A percentile compares a stretch with the other conserved stretches of the same genome.
Conservation (phyloP, 1,140 invertebrate species). For the Eumaeus atala region DNA sequence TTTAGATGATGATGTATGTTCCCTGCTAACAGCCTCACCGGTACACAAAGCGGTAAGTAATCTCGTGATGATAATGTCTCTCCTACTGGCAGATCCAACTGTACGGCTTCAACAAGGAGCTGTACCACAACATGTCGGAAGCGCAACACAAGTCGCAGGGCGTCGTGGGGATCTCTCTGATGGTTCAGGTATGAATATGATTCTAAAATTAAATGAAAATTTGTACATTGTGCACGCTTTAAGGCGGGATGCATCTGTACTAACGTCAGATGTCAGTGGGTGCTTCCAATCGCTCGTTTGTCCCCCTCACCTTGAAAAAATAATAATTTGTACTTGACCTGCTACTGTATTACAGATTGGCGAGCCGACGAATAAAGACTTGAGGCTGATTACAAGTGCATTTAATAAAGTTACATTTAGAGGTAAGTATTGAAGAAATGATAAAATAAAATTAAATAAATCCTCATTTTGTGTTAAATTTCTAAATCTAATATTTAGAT, state of each 20-base stretch:
- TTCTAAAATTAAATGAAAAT: neutral
- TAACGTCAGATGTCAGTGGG: too few species aligned
- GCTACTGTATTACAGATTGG: slow-evolving; percentile 79
- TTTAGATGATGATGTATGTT: too few species aligned
- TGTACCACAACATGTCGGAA: slow-evolving; percentile 97
- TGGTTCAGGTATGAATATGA: slow-evolving; percentile 83
- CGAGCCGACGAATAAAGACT: slow-evolving; percentile 87
- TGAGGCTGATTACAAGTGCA: slow-evolving; percentile 89
- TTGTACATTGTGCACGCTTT: too few species aligned
- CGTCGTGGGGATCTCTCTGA: slow-evolving; percentile 92
- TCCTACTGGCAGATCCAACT: slow-evolving; percentile 90
- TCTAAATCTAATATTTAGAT: too few species aligned
- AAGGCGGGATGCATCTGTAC: too few species aligned
- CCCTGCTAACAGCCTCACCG: too few species aligned
- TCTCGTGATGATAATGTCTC: slow-evolving; percentile 12
- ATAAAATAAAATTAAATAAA: too few species aligned
- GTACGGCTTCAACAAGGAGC: slow-evolving; percentile 95
- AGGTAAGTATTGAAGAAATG: slow-evolving; percentile 75
- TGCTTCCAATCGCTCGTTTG: too few species aligned
- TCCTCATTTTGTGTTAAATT: too few species aligned
- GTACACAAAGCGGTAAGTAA: too few species aligned
- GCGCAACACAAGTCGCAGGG: slow-evolving; percentile 95
- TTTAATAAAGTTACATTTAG: slow-evolving; percentile 87
- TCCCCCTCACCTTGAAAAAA: neutral
- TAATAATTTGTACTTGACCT: slow-evolving; percentile 9